Percentiles rank a stretch among this genome's conserved stretches.
These are phyloP conservation scores for Drosophila kurseongensis DNA, from an alignment of 1,140 invertebrate species.

Conservation along the genomic window DNA sequence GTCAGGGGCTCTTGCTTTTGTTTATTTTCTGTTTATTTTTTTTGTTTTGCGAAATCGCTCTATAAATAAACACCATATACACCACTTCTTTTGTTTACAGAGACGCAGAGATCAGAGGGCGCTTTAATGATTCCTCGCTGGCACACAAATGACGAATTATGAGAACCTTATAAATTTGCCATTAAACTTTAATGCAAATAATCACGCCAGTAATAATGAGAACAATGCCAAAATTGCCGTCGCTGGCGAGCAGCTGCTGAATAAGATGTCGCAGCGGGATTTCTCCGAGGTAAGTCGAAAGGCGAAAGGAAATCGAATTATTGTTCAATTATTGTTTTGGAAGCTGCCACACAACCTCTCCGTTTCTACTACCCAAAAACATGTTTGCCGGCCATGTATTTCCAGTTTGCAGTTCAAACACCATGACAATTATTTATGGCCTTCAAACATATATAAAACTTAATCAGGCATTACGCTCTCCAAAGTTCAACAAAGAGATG, in stretches of 20 bases:
- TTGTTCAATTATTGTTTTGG: slow-evolving; percentile 38
- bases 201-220: slow-evolving; percentile 66
- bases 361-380: slow-evolving; percentile 9
- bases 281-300: slow-evolving; percentile 79
- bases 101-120: slow-evolving; percentile 40
- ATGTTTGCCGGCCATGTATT: slow-evolving; percentile 34
- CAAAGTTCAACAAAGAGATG: slow-evolving; percentile 40
- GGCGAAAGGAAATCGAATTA: slow-evolving; percentile 27
- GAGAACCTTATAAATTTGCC: slow-evolving; percentile 83
- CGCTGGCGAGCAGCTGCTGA: slow-evolving; percentile 70
- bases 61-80: slow-evolving; percentile 32
- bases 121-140: slow-evolving; percentile 51
- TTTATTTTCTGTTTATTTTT: neutral
- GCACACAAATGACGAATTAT: slow-evolving; percentile 84
- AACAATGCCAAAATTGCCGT: slow-evolving; percentile 70
- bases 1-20: slow-evolving; percentile 28
- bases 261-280: slow-evolving; percentile 83
- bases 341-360: neutral
- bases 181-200: slow-evolving; percentile 82
- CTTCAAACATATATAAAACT: slow-evolving; percentile 59
- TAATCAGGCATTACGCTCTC: slow-evolving; percentile 61
- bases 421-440: slow-evolving; percentile 70
- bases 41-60: slow-evolving; percentile 12
- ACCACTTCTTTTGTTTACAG: slow-evolving; percentile 48
- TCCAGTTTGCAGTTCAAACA: slow-evolving; percentile 59